Evolutionary conservation across 1,140 invertebrate species (phyloP).

Genomic region (Arctopsyche grandis): DNA sequence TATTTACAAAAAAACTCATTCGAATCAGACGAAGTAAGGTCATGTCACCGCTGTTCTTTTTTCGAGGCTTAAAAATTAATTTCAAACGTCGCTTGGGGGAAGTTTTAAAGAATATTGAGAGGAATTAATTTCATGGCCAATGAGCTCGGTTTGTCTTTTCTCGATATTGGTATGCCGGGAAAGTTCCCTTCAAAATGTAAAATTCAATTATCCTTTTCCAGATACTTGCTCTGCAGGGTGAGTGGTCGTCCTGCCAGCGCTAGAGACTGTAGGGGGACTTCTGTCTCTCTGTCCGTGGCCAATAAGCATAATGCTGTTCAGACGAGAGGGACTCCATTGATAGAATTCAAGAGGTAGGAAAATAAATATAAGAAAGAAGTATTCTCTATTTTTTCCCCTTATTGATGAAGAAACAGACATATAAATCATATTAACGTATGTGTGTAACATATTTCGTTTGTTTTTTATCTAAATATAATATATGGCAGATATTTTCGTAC

Average conservation of each 20-base stretch:
- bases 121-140: neutral
- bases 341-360: conserved; percentile 48
- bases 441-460: neutral
- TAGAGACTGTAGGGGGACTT: conserved; percentile 46
- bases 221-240: conserved; percentile 50
- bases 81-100: too few relatives aligned
- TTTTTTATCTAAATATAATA: neutral
- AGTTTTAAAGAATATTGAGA: too few relatives aligned
- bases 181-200: neutral
- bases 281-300: conserved; percentile 49
- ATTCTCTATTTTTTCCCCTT: too few relatives aligned
- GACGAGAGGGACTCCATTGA: conserved; percentile 48
- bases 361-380: too few relatives aligned
- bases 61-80: neutral
- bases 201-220: conserved; percentile 26
- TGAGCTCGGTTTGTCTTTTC: neutral
- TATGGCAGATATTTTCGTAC: neutral
- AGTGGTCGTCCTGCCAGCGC: conserved; percentile 19
- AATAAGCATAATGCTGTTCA: conserved; percentile 50
- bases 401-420: too few relatives aligned
- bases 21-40: too few relatives aligned
- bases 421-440: too few relatives aligned
- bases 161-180: neutral
- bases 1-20: too few relatives aligned
- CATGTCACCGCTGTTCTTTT: too few relatives aligned